Evolutionary conservation across 2,888 invertebrate species (phyloP).

Genomic region (Aphodius granarius): DNA sequence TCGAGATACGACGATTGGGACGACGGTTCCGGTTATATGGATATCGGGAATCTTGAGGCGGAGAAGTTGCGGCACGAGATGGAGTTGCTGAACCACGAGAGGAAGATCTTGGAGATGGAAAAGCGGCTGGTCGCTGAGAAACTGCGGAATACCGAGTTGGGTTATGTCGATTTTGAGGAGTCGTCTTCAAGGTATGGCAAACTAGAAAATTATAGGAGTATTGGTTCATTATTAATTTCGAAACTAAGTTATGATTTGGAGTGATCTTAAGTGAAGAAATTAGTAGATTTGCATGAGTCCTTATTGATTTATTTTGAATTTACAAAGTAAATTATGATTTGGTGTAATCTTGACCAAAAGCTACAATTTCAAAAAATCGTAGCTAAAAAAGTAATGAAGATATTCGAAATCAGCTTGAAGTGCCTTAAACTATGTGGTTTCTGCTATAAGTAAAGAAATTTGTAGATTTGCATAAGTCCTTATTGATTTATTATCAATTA

Average conservation of each 20-base stretch:
- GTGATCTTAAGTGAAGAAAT: neutral
- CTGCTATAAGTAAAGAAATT: neutral
- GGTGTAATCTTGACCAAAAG: neutral
- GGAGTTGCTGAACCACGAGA: slow-evolving; percentile 34
- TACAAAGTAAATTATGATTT: neutral
- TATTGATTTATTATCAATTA: too few species aligned
- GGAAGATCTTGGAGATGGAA: slow-evolving; percentile 33
- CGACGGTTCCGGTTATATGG: slow-evolving; percentile 31
- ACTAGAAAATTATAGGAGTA: too few species aligned
- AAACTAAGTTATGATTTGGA: neutral
- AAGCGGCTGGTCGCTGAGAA: slow-evolving; percentile 30
- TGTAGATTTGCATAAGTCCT: neutral
- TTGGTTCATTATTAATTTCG: neutral
- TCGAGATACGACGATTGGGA: slow-evolving; percentile 36
- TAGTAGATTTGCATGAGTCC: neutral
- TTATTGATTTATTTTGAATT: neutral
- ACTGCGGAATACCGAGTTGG: slow-evolving; percentile 24
- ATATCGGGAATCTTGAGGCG: slow-evolving; percentile 29
- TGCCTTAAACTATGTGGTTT: neutral
- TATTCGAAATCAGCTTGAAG: neutral
- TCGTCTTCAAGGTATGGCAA: neutral
- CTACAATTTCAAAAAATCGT: neutral
- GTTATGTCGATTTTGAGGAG: neutral
- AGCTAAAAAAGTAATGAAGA: neutral
- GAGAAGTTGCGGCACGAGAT: slow-evolving; percentile 32